Conservation (phyloP, 2,113 vertebrate genomes). For the Ciconia boyciana region DNA sequence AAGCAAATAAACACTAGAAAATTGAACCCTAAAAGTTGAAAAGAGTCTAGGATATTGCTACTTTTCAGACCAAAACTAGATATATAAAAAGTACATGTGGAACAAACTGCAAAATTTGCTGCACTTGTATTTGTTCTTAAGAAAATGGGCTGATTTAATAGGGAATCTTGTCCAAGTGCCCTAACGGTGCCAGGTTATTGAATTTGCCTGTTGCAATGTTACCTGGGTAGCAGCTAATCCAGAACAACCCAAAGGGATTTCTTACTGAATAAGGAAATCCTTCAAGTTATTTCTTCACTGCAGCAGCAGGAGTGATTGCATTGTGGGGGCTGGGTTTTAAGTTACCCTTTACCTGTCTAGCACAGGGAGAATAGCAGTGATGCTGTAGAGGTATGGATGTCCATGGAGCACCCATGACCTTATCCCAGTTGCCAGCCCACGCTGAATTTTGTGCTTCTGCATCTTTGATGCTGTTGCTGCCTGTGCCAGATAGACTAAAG, state of each 20-base stretch:
- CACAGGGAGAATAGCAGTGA: not conserved
- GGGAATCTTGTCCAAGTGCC: not conserved
- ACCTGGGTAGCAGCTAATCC: not conserved
- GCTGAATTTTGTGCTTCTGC: not conserved
- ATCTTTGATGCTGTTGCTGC: not conserved
- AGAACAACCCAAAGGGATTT: not conserved
- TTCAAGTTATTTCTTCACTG: not conserved
- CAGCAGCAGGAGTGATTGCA: not conserved
- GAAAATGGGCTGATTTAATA: not conserved
- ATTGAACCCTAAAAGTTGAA: not conserved
- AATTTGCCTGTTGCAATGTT: not conserved
- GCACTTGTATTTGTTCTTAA: not conserved
- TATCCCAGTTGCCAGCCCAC: not conserved
- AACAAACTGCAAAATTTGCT: not conserved
- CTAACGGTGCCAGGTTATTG: not conserved
- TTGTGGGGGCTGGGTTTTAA: not conserved
- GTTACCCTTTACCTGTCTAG: not conserved
- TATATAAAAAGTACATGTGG: fast-evolving
- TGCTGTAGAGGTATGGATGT: not conserved
- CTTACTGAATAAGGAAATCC: not conserved
- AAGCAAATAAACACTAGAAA: not conserved
- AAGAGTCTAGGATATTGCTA: not conserved
- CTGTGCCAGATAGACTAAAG: not conserved
- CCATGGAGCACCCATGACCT: not conserved
- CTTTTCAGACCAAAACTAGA: not conserved